A percentile compares a stretch with the other conserved stretches of the same genome.
These are phyloP conservation scores for Heteronetta atricapilla DNA, from an alignment of 2,113 vertebrate species.

Conservation along the genomic window DNA sequence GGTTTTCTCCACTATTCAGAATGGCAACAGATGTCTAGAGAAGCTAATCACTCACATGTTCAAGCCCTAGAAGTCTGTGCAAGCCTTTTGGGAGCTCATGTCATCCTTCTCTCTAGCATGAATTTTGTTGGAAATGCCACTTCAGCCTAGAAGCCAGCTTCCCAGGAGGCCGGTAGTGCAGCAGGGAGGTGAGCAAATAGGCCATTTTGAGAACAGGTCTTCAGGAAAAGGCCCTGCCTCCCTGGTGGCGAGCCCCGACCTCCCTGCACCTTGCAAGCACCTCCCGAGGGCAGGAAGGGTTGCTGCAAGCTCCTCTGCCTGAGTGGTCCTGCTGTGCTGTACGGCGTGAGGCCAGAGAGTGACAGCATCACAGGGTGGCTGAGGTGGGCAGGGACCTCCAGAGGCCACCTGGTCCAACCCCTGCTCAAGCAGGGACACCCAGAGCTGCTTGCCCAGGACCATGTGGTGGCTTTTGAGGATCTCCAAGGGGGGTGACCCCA, in stretches of 20 bases:
- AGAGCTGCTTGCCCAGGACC: not conserved
- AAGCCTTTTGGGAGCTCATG: not conserved
- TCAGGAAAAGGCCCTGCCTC: not conserved
- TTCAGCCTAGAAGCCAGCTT: not conserved
- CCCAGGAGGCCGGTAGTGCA: not conserved
- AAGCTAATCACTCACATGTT: not conserved
- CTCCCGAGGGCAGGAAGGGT: not conserved
- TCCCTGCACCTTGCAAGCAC: not conserved
- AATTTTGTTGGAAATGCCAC: not conserved
- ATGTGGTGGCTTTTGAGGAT: not conserved
- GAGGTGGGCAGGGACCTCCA: not conserved
- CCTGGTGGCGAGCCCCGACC: rapidly evolving
- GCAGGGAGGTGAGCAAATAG: not conserved
- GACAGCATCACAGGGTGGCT: not conserved
- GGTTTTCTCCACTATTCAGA: not conserved
- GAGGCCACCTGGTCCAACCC: not conserved
- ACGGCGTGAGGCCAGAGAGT: not conserved
- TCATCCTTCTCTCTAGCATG: not conserved
- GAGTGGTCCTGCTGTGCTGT: not conserved
- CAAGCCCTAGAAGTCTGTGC: not conserved
- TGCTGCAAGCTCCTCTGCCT: not conserved
- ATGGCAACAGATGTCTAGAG: not conserved
- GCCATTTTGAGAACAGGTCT: not conserved
- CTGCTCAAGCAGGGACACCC: not conserved
- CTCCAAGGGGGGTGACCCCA: not conserved